Evolutionary conservation across 1,140 invertebrate genomes (phyloP).

Genomic region (Cyphomyrmex costatus): DNA sequence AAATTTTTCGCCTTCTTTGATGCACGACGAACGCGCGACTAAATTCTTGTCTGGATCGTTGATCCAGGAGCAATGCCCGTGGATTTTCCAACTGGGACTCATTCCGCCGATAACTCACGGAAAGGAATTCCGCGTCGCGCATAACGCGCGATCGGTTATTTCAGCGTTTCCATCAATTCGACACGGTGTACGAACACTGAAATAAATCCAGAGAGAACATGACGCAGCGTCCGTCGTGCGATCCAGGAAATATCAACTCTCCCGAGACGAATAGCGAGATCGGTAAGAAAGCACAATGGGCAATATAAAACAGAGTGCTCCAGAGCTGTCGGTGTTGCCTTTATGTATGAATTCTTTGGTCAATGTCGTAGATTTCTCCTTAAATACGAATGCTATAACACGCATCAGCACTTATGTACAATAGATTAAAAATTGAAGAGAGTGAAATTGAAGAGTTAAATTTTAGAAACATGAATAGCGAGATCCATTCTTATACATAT

Average conservation of each 20-base stretch:
- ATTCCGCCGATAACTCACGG: constrained; percentile 34
- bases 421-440: constrained; percentile 8
- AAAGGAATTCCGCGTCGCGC: constrained; percentile 56
- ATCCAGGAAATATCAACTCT: constrained; percentile 57
- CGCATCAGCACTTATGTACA: not conserved
- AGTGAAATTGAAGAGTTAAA: not conserved
- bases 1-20: not conserved
- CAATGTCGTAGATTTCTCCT: constrained; percentile 32
- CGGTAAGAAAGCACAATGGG: constrained; percentile 34
- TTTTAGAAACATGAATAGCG: not conserved
- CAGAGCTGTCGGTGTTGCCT: not conserved
- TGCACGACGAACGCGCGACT: not conserved
- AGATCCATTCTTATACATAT: not conserved
- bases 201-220: constrained; percentile 66
- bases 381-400: not conserved
- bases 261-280: constrained; percentile 54
- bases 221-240: constrained; percentile 52
- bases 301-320: constrained; percentile 35
- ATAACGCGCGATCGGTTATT: constrained; percentile 51
- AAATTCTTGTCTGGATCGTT: constrained; percentile 15
- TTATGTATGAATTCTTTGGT: not conserved
- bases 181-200: constrained; percentile 58
- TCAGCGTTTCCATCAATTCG: constrained; percentile 66
- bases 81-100: constrained; percentile 48
- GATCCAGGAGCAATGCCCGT: constrained; percentile 50